phyloP scores from a whole-genome alignment of 2,888 invertebrate species.

The Euspilapteryx auroguttella region DNA sequence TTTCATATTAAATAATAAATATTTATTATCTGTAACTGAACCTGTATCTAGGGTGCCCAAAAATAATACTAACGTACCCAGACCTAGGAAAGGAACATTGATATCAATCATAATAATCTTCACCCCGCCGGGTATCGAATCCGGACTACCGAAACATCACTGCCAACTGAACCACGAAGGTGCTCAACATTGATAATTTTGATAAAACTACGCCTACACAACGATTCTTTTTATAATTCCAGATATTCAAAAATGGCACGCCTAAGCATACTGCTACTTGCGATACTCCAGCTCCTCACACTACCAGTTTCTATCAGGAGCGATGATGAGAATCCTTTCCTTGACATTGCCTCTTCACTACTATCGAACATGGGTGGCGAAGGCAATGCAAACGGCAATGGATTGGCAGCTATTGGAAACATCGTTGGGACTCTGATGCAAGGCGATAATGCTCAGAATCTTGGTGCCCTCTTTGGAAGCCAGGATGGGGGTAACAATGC shows the following conservation, averaged over 20 bases:
- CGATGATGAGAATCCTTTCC: conserved; percentile 63
- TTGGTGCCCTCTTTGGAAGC: conserved; percentile 36
- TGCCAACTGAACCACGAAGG: too few species aligned
- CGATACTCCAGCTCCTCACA: conserved; percentile 19
- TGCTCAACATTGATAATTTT: too few species aligned
- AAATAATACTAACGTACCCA: too few species aligned
- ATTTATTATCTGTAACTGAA: too few species aligned
- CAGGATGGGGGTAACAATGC: conserved; percentile 17
- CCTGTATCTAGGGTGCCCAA: too few species aligned
- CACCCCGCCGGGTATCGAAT: too few species aligned
- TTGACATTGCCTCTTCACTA: conserved; percentile 71
- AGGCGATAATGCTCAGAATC: conserved; percentile 64
- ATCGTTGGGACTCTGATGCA: conserved; percentile 71
- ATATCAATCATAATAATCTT: too few species aligned
- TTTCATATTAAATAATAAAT: too few species aligned
- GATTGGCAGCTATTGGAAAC: conserved; percentile 63
- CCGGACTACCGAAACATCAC: too few species aligned
- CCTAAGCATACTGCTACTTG: conserved; percentile 14
- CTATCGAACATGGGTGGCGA: conserved; percentile 63
- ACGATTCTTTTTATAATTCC: too few species aligned
- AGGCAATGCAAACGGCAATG: conserved; percentile 26
- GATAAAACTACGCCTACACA: too few species aligned
- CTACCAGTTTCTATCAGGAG: conserved; percentile 16
- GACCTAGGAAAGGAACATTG: too few species aligned
- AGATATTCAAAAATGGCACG: conserved; percentile 32